Base-by-base conservation (phyloP, 2,797 vertebrate genomes). In the Rhinatrema bivittatum region DNA sequence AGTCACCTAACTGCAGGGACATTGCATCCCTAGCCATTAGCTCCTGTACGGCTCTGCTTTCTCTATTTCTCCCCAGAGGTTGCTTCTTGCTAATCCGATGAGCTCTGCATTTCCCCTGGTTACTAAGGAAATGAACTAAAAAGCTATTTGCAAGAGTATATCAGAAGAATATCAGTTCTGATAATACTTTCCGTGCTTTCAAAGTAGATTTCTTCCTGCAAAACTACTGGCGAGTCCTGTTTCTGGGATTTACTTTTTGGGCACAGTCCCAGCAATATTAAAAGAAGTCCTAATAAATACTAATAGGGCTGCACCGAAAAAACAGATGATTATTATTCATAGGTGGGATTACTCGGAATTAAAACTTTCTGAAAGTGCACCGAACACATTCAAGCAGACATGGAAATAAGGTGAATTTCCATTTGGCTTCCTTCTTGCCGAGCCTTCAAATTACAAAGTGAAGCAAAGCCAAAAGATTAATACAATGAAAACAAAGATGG, bases 401-500 rank as follows among this genome's bases (percentile, higher is more conserved):
- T 60, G 74, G 72, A 81, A 82, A 78, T 76, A 78, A 78, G 78
- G 70, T 81, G 73, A 78, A 76, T 86, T 85, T 86, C 79, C 78
- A 79, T 84, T 85, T 76, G 76, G 79, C 85, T 89, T 80, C 55
- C 86, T 85, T 80, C 91, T 86, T 89, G 85, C 88, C 91, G 87
- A 91, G 87, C 79, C 88, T 89, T 92, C 78, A 89, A 87, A 85
- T 84, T 82, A 85, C 86, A 87, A 89, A 90, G 80, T 85, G 83
- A 85, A 85, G 86, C 79, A 91, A 89, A 89, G 84, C 85, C 79
- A 83, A 87, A 79, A 91, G 86, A 92, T 91, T 92, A 91, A 89
- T 90, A 84, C 82, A 90, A 85, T 87, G 82, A 91, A 93, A 92
- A 91, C 85, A 91, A 91, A 87, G 84, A 87, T 83, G 84, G 76